Evolutionary conservation across 2,888 invertebrate genomes (phyloP).

Genomic region (Myopa tessellatipennis): DNA sequence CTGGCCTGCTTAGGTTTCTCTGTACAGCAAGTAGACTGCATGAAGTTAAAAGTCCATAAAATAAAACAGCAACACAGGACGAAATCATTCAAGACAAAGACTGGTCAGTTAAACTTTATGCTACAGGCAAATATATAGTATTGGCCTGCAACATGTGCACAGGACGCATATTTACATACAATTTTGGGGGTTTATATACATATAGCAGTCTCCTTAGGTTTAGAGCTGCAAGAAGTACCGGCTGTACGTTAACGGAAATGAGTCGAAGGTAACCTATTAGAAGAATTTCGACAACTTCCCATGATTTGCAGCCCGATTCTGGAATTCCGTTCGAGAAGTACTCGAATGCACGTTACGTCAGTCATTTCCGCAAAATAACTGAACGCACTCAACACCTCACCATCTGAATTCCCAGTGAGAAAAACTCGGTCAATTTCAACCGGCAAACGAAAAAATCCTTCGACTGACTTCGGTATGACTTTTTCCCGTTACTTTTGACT

Average conservation of each 20-base stretch:
- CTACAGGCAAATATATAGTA: not conserved
- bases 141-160: not conserved
- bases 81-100: not conserved
- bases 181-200: not conserved
- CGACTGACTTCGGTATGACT: too few species aligned
- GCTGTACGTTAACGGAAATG: not conserved
- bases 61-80: not conserved
- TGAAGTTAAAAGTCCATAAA: not conserved
- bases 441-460: too few species aligned
- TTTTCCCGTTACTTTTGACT: not conserved
- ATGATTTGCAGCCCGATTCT: not conserved
- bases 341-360: too few species aligned
- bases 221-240: not conserved
- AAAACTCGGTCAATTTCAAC: too few species aligned
- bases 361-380: too few species aligned
- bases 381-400: too few species aligned
- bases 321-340: too few species aligned
- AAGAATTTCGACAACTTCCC: slow-evolving; percentile 5
- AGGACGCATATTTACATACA: not conserved
- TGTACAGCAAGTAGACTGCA: too few species aligned
- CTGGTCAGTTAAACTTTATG: not conserved
- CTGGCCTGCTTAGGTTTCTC: too few species aligned
- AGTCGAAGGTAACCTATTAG: not conserved
- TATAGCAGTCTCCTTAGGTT: not conserved
- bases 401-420: not conserved